phyloP scores from a whole-genome alignment of 2,888 invertebrate genomes.

The Coleophora deauratella region DNA sequence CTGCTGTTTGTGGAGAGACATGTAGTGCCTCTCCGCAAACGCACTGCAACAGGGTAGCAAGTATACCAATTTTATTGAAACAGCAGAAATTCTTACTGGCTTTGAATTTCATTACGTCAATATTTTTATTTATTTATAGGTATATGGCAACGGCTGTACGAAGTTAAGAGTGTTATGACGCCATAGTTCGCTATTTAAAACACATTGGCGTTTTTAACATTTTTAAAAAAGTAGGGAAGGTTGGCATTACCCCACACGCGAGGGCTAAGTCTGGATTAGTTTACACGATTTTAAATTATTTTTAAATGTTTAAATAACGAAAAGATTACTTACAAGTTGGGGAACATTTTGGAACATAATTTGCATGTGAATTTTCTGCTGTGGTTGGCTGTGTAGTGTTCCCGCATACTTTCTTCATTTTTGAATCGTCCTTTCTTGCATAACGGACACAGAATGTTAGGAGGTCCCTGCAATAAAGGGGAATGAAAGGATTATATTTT shows the following conservation, averaged over 20 bases:
- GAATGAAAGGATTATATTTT: too few species aligned
- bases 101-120: background rate
- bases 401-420: too few species aligned
- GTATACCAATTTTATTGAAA: background rate
- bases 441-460: too few species aligned
- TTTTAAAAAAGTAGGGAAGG: too few species aligned
- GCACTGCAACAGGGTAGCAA: slow-evolving; percentile 12
- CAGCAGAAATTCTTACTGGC: background rate
- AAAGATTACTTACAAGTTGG: slow-evolving; percentile 23
- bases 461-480: too few species aligned
- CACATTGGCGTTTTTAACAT: too few species aligned
- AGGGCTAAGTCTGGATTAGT: background rate
- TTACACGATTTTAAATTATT: background rate
- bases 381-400: slow-evolving; percentile 11
- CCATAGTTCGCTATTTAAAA: too few species aligned
- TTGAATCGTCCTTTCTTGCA: too few species aligned
- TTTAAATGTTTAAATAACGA: background rate
- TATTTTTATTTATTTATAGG: background rate
- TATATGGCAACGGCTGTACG: background rate
- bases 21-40: slow-evolving; percentile 23
- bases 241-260: too few species aligned
- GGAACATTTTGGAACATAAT: slow-evolving; percentile 22
- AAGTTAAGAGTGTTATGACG: background rate
- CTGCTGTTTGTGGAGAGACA: slow-evolving; percentile 14
- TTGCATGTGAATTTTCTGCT: slow-evolving; percentile 25